Evolutionary conservation across 1,140 invertebrate species (phyloP).

Genomic region (Caenorhabditis inopinata): DNA sequence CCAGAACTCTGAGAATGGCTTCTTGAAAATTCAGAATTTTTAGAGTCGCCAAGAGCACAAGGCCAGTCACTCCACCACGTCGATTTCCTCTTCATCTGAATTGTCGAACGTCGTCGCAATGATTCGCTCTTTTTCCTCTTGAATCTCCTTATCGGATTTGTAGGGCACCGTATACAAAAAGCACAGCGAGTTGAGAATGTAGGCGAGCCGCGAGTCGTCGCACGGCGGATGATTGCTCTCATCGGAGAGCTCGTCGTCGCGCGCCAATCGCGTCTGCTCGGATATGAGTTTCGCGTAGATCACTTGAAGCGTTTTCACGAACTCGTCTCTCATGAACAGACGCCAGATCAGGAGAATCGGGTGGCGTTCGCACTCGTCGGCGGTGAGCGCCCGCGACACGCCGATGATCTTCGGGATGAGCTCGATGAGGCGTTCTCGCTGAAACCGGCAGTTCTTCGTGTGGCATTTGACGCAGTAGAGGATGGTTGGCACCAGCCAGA

Average conservation of each 20-base stretch:
- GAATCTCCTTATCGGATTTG: not conserved
- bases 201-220: not conserved
- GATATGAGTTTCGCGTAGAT: not conserved
- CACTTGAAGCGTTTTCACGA: not conserved
- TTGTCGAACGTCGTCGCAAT: too few species aligned
- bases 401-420: not conserved
- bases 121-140: too few species aligned
- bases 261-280: not conserved
- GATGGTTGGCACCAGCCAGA: not conserved
- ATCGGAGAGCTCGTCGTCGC: not conserved
- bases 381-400: not conserved
- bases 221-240: not conserved
- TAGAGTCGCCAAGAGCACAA: too few species aligned
- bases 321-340: not conserved
- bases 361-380: not conserved
- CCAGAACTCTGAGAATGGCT: too few species aligned
- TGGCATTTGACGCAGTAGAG: not conserved
- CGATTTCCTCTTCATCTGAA: not conserved
- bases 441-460: not conserved
- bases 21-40: not conserved
- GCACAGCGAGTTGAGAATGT: not conserved
- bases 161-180: constrained; percentile 5
- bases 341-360: not conserved
- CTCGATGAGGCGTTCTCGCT: not conserved
- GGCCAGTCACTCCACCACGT: not conserved